These are phyloP conservation scores for Bimastos eiseni DNA, from an alignment of 2,888 invertebrate genomes.

Conservation along the genomic window DNA sequence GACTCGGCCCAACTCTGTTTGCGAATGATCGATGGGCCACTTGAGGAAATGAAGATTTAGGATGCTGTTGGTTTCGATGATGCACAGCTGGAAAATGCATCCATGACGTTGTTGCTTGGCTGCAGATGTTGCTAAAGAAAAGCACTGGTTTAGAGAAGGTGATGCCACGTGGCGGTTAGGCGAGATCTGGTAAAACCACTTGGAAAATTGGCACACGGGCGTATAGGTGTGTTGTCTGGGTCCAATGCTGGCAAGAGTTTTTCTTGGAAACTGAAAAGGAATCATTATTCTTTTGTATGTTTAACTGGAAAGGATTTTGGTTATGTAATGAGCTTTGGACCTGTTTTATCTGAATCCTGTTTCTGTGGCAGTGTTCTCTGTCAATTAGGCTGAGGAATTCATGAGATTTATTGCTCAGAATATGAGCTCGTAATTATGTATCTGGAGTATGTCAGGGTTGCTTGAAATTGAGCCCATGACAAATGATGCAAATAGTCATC, in stretches of 20 bases:
- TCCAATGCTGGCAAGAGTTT: neutral
- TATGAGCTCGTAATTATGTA: neutral
- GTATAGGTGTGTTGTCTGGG: neutral
- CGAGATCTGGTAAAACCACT: neutral
- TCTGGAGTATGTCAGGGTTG: neutral
- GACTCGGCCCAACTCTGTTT: neutral
- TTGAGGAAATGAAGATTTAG: neutral
- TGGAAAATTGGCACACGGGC: neutral
- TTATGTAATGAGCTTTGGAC: neutral
- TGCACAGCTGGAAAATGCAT: neutral
- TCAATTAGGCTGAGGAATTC: neutral
- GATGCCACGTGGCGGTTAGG: neutral
- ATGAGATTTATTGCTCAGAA: neutral
- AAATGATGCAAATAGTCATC: no score
- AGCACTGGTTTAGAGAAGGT: neutral
- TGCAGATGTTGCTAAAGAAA: neutral
- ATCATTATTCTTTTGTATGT: neutral
- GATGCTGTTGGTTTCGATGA: neutral
- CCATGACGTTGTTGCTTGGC: neutral
- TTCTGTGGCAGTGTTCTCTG: neutral
- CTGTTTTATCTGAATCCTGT: neutral
- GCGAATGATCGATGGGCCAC: neutral
- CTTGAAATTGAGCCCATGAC: no score
- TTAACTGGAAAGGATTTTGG: neutral
- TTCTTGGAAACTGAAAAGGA: neutral